Percentiles rank a stretch among this genome's conserved stretches.
These are phyloP conservation scores for Trigoniulus corallinus DNA, from an alignment of 1,140 invertebrate species.

Conservation along the genomic window DNA sequence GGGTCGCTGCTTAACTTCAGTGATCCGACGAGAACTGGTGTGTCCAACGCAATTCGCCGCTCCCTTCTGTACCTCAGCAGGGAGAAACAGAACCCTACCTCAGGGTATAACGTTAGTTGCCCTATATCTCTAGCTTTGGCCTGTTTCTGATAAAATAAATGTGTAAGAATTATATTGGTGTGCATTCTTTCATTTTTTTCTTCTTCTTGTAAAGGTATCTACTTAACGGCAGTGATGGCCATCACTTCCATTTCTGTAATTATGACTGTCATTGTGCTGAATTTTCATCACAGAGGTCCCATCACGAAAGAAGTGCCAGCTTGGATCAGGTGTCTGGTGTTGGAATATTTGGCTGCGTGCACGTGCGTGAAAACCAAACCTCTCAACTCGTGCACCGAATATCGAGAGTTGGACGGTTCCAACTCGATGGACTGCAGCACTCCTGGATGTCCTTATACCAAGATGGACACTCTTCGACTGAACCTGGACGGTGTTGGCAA, in stretches of 20 bases:
- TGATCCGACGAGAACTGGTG: too few species aligned
- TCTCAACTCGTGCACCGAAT: conserved; percentile 25
- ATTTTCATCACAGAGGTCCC: conserved; percentile 36
- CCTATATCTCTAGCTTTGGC: too few species aligned
- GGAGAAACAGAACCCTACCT: too few species aligned
- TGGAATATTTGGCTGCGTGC: conserved; percentile 17
- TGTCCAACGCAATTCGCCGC: too few species aligned
- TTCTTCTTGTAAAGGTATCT: conserved; percentile 21
- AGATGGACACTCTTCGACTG: too few species aligned
- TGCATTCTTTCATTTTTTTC: not conserved
- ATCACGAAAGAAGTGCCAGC: conserved; percentile 29
- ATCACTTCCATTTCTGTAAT: conserved; percentile 36
- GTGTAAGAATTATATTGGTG: too few species aligned
- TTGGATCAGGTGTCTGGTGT: conserved; percentile 27
- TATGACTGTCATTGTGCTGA: conserved; percentile 35
- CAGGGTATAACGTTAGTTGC: too few species aligned
- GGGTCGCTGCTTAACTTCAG: too few species aligned
- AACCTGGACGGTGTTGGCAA: too few species aligned
- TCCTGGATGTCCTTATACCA: not conserved
- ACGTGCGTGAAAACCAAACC: conserved; percentile 15
- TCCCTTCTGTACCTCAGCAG: too few species aligned
- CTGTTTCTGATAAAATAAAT: too few species aligned
- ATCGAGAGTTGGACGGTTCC: conserved; percentile 17
- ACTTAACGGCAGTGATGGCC: conserved; percentile 30
- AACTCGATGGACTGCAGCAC: not conserved